Evolutionary conservation across 2,113 vertebrate species (phyloP).

Genomic region (Climacteris rufus): DNA sequence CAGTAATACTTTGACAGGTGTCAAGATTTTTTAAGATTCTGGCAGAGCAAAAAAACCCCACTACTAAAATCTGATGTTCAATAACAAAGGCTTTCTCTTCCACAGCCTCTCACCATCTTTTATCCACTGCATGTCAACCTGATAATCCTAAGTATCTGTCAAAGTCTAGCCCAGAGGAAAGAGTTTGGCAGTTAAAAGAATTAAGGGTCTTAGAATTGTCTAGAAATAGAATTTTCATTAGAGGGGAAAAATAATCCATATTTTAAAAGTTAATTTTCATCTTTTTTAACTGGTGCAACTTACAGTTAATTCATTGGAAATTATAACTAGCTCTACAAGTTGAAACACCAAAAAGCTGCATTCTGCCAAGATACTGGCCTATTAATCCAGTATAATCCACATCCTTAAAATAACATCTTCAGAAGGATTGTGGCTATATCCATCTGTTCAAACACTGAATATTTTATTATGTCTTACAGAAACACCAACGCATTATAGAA

Average conservation of each 20-base stretch:
- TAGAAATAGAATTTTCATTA: conserved; percentile 40
- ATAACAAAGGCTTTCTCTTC: neutral
- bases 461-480: conserved; percentile 36
- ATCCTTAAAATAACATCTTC: conserved; percentile 27
- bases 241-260: neutral
- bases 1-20: neutral
- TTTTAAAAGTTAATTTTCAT: conserved; percentile 29
- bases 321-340: neutral
- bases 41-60: neutral
- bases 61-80: neutral
- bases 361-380: conserved; percentile 6
- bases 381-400: conserved; percentile 45
- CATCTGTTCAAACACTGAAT: conserved; percentile 21
- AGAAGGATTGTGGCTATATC: conserved; percentile 29
- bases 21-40: neutral
- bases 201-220: conserved; percentile 2
- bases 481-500: neutral
- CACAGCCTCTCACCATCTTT: neutral
- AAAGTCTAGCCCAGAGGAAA: conserved; percentile 14
- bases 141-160: conserved; percentile 37
- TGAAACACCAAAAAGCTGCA: neutral
- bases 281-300: neutral
- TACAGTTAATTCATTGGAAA: neutral
- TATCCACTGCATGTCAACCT: neutral
- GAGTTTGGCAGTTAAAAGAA: conserved; percentile 4